These are phyloP conservation scores for Trichopoda pennipes DNA, from an alignment of 2,888 invertebrate genomes.

Conservation along the genomic window DNA sequence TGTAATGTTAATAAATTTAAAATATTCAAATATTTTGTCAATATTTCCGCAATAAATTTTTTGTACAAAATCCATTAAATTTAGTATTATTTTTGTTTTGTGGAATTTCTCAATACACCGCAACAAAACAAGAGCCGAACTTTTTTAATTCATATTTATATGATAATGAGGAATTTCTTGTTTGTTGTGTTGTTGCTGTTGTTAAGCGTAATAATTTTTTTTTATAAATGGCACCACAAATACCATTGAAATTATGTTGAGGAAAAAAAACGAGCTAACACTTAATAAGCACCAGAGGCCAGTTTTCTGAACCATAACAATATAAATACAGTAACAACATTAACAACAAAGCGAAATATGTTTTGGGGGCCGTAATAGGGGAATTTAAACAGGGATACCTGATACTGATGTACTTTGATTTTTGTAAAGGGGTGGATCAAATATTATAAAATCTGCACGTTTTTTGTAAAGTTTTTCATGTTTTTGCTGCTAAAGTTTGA, in stretches of 20 bases:
- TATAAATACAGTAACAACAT: constrained; percentile 32
- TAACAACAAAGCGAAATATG: constrained; percentile 20
- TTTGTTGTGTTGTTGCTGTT: constrained; percentile 12
- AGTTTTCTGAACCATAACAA: constrained; percentile 50
- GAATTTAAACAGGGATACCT: background rate
- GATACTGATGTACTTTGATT: too few relatives aligned
- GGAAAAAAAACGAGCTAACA: constrained; percentile 55
- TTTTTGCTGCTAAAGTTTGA: constrained; percentile 57
- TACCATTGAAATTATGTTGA: constrained; percentile 43
- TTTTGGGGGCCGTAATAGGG: background rate
- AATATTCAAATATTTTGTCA: too few relatives aligned
- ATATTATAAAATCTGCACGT: background rate
- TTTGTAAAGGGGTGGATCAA: background rate
- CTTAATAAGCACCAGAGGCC: constrained; percentile 68
- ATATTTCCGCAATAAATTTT: background rate
- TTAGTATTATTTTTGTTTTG: background rate
- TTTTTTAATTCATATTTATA: constrained; percentile 59
- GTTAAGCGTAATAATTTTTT: constrained; percentile 38
- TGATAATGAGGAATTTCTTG: constrained; percentile 51
- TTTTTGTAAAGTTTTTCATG: constrained; percentile 40
- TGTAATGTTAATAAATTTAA: too few relatives aligned
- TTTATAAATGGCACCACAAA: constrained; percentile 51
- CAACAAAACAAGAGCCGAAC: background rate
- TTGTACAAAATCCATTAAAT: constrained; percentile 17
- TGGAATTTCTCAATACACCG: background rate